A percentile compares a stretch with the other conserved stretches of the same genome.
Conservation (phyloP, 2,113 vertebrate species). For the Nyctibius bracteatus region DNA sequence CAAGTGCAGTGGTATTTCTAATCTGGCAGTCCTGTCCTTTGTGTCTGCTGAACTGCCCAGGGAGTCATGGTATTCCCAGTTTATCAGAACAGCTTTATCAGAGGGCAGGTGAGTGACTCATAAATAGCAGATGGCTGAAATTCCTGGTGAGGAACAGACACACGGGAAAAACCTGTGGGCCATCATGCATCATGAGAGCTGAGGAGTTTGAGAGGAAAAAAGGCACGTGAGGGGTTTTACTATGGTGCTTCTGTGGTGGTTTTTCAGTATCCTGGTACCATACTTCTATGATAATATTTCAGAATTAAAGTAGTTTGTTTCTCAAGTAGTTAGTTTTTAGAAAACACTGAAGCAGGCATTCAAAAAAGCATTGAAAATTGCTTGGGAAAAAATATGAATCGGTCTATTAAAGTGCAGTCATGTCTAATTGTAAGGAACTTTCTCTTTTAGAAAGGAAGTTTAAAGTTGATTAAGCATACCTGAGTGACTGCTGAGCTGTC, state of each 20-base stretch:
- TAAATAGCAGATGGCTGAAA: neutral
- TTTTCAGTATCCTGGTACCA: neutral
- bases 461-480: neutral
- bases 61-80: accelerated
- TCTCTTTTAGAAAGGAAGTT: neutral
- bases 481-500: neutral
- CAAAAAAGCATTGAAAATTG: neutral
- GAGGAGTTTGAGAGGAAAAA: neutral
- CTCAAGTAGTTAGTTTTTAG: neutral
- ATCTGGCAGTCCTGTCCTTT: neutral
- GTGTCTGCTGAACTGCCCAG: neutral
- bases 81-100: neutral
- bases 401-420: neutral
- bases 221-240: neutral
- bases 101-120: neutral
- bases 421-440: neutral
- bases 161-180: neutral
- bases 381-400: neutral
- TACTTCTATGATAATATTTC: neutral
- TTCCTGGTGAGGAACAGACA: neutral
- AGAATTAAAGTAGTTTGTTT: neutral
- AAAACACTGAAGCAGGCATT: neutral
- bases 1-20: neutral
- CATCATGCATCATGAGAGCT: neutral
- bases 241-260: neutral